These are phyloP conservation scores for Tachycineta bicolor DNA, from an alignment of 2,113 vertebrate genomes.

Conservation along the genomic window DNA sequence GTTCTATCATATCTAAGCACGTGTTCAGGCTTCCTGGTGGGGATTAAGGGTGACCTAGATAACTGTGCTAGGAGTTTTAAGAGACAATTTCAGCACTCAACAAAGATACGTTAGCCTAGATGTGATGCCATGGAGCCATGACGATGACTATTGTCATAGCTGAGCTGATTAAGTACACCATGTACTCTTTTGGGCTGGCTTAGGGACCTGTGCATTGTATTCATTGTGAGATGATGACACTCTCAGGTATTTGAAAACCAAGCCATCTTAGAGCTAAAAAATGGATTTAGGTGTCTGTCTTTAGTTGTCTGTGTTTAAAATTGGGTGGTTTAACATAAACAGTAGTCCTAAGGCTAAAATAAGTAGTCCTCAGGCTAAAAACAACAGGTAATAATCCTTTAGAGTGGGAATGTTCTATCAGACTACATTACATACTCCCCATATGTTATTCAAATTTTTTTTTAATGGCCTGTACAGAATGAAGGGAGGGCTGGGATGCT, in stretches of 20 bases:
- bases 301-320: neutral
- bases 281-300: neutral
- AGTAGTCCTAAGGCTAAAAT: neutral
- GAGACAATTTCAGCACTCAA: neutral
- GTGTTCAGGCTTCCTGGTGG: neutral
- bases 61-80: neutral
- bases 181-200: neutral
- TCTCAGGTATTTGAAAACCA: neutral
- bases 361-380: neutral
- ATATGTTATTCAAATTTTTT: neutral
- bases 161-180: neutral
- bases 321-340: neutral
- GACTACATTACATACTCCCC: neutral
- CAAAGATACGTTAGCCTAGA: neutral
- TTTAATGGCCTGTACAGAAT: neutral
- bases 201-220: neutral
- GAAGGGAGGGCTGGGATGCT: accelerated
- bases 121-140: neutral
- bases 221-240: neutral
- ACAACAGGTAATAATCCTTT: neutral
- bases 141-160: neutral
- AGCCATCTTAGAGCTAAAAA: neutral
- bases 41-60: neutral
- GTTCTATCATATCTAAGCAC: neutral
- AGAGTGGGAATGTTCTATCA: neutral